phyloP scores from a whole-genome alignment of 1,140 invertebrate species.

The Colletes latitarsis region DNA sequence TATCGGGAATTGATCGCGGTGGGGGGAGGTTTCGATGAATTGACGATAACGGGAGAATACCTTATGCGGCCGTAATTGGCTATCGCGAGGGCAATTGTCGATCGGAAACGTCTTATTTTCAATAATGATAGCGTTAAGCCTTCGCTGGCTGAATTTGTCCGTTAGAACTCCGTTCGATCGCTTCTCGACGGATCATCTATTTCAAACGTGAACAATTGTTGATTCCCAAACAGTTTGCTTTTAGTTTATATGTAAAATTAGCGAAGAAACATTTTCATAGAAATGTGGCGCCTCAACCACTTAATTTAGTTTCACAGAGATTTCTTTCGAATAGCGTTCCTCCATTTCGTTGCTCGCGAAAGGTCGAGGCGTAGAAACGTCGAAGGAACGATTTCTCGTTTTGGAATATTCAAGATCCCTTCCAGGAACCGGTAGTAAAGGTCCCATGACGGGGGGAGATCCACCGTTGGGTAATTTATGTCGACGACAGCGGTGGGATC shows the following conservation, averaged over 20 bases:
- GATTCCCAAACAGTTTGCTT: no score
- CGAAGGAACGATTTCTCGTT: slow-evolving; percentile 41
- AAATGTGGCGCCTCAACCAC: no score
- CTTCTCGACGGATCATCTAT: no score
- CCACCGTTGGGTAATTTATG: slow-evolving; percentile 57
- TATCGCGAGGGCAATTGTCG: neutral
- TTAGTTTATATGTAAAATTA: no score
- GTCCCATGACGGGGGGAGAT: neutral
- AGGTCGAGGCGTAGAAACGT: no score
- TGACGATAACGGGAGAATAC: slow-evolving; percentile 18
- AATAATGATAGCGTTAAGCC: neutral
- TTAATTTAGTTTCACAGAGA: no score
- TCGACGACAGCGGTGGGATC: slow-evolving; percentile 47
- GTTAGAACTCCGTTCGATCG: neutral
- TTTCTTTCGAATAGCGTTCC: no score
- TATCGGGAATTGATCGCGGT: slow-evolving; percentile 40
- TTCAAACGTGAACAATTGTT: no score
- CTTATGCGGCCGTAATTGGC: slow-evolving; percentile 46
- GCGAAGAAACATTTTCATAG: no score
- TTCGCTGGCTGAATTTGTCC: neutral
- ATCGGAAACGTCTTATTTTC: slow-evolving; percentile 52
- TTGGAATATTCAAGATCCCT: slow-evolving; percentile 24
- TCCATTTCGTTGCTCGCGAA: no score
- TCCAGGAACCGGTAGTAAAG: slow-evolving; percentile 58
- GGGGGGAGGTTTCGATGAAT: slow-evolving; percentile 41